Evolutionary conservation across 2,113 vertebrate genomes (phyloP), one percentile per base, ranked within the genome.

Genomic region (Pyxicephalus adspersus): DNA sequence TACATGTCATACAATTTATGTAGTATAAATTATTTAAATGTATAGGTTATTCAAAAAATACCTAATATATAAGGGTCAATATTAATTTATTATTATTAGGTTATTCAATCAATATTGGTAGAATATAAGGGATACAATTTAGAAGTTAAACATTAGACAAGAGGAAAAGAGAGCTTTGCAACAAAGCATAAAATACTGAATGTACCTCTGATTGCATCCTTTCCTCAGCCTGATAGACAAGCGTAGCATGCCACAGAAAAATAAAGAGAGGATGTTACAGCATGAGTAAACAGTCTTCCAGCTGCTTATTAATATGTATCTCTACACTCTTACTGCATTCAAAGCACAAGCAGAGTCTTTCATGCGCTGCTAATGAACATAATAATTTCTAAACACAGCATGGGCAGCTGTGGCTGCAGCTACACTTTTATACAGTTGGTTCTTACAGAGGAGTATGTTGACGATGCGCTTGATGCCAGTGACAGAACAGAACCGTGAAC

Each of bases 121-220:
- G 11, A 13, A 45, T 45, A 45, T 45, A 45, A 9, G 38, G 38
- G 11, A 45, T 45, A 45, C 1, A 13, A 45, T 13, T 45, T 15
- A 45, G 9, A 45, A 45, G 11, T 45, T 0, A 45, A 25, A 22
- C 34, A 13, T 22, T 38, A 4, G 13, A 29, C 8, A 45, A 84
- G 81, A 1, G 17, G 75, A 0, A 2, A 0, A 18, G 6, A 26
- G 9, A 34, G 60, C 38, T 68, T 61, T 20, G 29, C 3, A 0
- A 60, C 72, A 22, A 1, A 38, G 58, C 29, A 71, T 75, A 85
- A 79, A 86, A 74, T 7, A 38, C 19, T 6, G 31, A 84, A 83
- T 87, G 91, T 91, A 98, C 97, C 95, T 99, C 97, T 5, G 96
- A 96, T 83, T 99, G 97, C 91, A 98, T 96, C 94, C 95, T 97